phyloP scores from a whole-genome alignment of 2,113 vertebrate genomes.

The Tamias sibiricus region DNA sequence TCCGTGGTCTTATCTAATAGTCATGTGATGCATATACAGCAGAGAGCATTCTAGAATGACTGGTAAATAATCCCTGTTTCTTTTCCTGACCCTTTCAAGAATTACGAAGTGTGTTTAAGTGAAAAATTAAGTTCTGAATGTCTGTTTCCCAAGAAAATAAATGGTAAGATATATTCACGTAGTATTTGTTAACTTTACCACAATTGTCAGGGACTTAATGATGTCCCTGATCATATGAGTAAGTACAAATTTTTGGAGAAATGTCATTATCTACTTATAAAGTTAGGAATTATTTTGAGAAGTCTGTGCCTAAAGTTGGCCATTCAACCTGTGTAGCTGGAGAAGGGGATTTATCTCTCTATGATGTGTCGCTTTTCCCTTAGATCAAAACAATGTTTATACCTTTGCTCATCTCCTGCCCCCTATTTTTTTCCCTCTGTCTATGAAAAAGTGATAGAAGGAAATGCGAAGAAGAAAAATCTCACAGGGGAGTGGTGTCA shows the following conservation, averaged over 20 bases:
- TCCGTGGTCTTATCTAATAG: background rate
- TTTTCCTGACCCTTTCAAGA: background rate
- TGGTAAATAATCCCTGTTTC: background rate
- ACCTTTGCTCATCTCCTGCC: background rate
- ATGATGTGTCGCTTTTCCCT: background rate
- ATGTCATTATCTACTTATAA: background rate
- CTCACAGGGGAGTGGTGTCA: background rate
- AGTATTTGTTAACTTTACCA: background rate
- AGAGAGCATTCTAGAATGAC: background rate
- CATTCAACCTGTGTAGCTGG: background rate
- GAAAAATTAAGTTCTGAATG: background rate
- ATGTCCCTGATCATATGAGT: background rate
- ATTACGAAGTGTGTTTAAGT: background rate
- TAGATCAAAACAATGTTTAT: background rate
- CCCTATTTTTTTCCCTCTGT: background rate
- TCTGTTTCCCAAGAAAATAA: background rate
- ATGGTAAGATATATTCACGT: background rate
- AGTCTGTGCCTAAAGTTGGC: background rate
- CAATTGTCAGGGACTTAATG: background rate
- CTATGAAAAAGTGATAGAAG: background rate
- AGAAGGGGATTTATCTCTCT: background rate
- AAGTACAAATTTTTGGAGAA: background rate
- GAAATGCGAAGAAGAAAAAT: background rate
- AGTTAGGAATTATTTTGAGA: background rate
- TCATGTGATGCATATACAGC: background rate